Evolutionary conservation across 2,888 invertebrate genomes (phyloP), one percentile per base, ranked within the genome.

Genomic region (Oscheius sp.): DNA sequence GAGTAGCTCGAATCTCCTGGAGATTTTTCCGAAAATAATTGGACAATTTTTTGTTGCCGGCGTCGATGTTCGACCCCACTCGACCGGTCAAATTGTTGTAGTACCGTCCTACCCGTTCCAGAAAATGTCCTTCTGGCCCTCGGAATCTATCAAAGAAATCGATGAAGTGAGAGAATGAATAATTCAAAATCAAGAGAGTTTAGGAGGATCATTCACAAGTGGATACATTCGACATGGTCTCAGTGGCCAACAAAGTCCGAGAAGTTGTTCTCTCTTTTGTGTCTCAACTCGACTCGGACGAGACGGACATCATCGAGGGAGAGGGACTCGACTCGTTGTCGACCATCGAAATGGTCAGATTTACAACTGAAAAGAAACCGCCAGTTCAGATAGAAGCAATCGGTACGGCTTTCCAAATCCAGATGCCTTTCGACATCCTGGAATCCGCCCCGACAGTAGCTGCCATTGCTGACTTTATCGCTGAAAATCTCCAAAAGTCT

Each of bases 121-220:
- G 25, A 79, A 76, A 43, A 72, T 76, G 59, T 56, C 46, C 7
- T 82, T 82, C 73, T 82, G 82, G 82, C 79, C 82, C n/a, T 73
- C 45, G 12, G 52, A 68, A 21, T 13, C 25, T 49, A 5, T 16
- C 23, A n/a, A 23, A 1, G 27, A n/a, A 16, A 49, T 21, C 18
- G 55, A 53, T 18, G 52, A 68, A 27, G 52, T 25, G n/a, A 18
- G 23, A 6, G 41, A 12, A 66, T 9, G 7, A 45, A 49, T 16
- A n/a, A n/a, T n/a, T 64, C n/a, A 46, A 61, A 35, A 41, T 18
- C 1, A 61, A 21, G 5, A 35, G 35, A 6, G 13, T 1, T 21
- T 43, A 45, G 43, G 43, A 63, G 45, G 63, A 63, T n/a, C 12
- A 23, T 13, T 41, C 45, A 16, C 9, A 7, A 12, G 29, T 66